Evolutionary conservation across 2,113 vertebrate genomes (phyloP).

Genomic region (Nothocercus julius): DNA sequence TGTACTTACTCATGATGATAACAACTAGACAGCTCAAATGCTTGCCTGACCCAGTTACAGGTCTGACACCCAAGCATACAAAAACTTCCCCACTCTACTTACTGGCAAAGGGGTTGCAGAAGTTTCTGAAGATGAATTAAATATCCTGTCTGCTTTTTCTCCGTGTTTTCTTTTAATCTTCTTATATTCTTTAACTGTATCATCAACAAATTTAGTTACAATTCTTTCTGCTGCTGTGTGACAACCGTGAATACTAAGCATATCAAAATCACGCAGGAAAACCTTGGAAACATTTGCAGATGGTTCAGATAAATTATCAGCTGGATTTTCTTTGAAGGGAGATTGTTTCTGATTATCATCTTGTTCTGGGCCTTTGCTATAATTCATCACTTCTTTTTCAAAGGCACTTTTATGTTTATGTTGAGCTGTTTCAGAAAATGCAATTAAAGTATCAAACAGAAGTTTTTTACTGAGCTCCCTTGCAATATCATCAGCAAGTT

Average conservation of each 20-base stretch:
- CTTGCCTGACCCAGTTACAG: not conserved
- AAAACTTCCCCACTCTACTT: constrained; percentile 7
- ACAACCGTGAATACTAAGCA: not conserved
- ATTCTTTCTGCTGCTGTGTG: constrained; percentile 25
- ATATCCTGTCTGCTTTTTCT: constrained; percentile 1
- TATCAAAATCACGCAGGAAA: not conserved
- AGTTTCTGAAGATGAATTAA: constrained; percentile 1
- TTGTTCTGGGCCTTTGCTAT: not conserved
- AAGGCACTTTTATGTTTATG: constrained; percentile 28
- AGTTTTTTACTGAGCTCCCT: constrained; percentile 40
- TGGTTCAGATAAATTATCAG: not conserved
- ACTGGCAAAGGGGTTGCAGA: constrained; percentile 21
- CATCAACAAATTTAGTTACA: constrained; percentile 43
- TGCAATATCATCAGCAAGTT: constrained; percentile 28
- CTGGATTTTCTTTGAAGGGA: constrained; percentile 12
- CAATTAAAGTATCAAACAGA: constrained; percentile 48
- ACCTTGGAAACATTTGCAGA: not conserved
- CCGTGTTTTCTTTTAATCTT: constrained; percentile 57
- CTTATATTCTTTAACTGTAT: constrained; percentile 58
- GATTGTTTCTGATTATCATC: not conserved
- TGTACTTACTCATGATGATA: not conserved
- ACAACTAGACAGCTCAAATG: not conserved
- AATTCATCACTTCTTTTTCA: constrained; percentile 12
- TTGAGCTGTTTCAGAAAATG: constrained; percentile 8
- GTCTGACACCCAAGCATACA: not conserved